Base-by-base conservation (phyloP, 2,797 vertebrate species). In the Microctenopoma steveboyesi region DNA sequence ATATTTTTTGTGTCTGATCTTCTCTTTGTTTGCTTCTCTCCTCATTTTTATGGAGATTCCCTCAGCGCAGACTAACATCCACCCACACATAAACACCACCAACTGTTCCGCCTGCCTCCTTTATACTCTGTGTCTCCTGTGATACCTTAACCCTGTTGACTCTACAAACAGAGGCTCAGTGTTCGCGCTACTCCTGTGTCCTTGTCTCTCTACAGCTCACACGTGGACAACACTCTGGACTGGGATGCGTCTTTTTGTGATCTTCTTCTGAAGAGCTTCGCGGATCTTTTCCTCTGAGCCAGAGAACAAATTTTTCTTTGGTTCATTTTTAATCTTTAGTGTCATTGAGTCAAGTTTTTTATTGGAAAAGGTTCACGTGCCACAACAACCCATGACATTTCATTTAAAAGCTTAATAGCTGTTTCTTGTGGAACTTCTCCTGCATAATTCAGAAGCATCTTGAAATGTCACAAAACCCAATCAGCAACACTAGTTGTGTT, bases 31-130 rank as follows among this genome's bases (percentile, higher is more conserved):
- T 55, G 42, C 14, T 27, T 12, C 57, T 67, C 14, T 65, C 60
- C 69, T 61, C 18, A 11, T 27, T 92, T 93, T 89, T 57, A 88
- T 88, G 0, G 62, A 80, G 25, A 73, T 60, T 69, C 86, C 88
- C 16, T 88, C 0, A 56, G 79, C 39, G 39, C 35, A 76, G 46
- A 58, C 54, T 28, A 57, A 76, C 43, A 90, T 91, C 27, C 59
- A 58, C 80, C 58, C 54, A 42, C 46, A 60, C 64, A 46, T 47
- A 40, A 15, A 91, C 87, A 89, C 55, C n/a, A 59, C 60, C 55
- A 53, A 51, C 72, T 60, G 48, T 67, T 68, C 70, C 10, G 4
- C 43, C 43, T 46, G 39, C 22, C 8, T 60, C 58, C 58, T 35
- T 76, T 49, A 59, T 48, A 51, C 37, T 45, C 14, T 16, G 15